Evolutionary conservation across 2,113 vertebrate genomes (phyloP).

Genomic region (Sorex fumeus): DNA sequence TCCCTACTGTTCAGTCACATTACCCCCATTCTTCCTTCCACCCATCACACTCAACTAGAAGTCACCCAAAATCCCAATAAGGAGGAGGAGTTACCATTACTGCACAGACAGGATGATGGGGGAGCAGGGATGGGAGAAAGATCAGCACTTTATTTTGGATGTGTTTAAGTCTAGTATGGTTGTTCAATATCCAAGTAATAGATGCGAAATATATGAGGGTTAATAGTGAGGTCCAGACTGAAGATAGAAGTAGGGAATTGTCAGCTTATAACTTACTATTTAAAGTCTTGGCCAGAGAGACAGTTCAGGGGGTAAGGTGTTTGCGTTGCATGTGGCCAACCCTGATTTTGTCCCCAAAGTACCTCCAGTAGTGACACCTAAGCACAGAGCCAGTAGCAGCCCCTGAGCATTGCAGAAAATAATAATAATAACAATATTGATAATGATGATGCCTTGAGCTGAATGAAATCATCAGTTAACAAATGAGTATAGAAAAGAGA

Average conservation of each 20-base stretch:
- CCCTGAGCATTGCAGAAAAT: too few species aligned
- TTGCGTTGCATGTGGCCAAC: too few species aligned
- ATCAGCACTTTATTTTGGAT: conserved; percentile 49
- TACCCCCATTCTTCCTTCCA: conserved; percentile 30
- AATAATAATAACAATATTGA: too few species aligned
- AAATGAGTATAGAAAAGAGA: conserved; percentile 35
- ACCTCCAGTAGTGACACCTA: too few species aligned
- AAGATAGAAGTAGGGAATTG: not conserved
- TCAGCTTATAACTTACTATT: not conserved
- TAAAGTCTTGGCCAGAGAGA: conserved; percentile 19
- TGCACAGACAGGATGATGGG: conserved; percentile 1
- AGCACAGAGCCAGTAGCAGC: too few species aligned
- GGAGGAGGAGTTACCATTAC: conserved; percentile 15
- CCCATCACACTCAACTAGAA: conserved; percentile 36
- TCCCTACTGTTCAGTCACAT: not conserved
- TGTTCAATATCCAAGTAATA: conserved; percentile 34
- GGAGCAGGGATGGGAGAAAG: conserved; percentile 19
- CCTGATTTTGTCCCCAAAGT: too few species aligned
- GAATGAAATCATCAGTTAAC: conserved; percentile 54
- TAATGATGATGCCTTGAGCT: not conserved
- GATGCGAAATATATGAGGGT: not conserved
- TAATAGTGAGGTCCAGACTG: conserved; percentile 20
- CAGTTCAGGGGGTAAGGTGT: too few species aligned
- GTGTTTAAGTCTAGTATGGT: conserved; percentile 26
- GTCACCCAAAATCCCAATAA: conserved; percentile 1